Conservation (phyloP, 2,113 vertebrate species). For the Neoarius graeffei region DNA sequence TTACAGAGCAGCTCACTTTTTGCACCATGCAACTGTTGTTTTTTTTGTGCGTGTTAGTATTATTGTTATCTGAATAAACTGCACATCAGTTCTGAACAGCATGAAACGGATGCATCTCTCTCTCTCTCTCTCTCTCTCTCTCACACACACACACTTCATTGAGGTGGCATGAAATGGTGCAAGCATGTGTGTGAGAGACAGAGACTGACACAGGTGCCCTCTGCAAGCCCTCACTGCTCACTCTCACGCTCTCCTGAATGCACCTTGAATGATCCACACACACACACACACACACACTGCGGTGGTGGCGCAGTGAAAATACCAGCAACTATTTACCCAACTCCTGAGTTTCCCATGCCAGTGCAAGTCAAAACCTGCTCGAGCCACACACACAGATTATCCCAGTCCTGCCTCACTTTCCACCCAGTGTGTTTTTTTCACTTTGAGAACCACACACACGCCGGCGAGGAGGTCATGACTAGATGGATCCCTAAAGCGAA, state of each 20-base stretch:
- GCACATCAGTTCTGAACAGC: background rate
- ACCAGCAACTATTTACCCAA: slow-evolving; percentile 72
- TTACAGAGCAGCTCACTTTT: no score
- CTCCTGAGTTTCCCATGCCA: slow-evolving; percentile 74
- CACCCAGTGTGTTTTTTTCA: slow-evolving; percentile 1
- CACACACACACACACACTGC: slow-evolving; percentile 43
- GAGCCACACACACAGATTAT: slow-evolving; percentile 61
- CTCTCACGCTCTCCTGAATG: slow-evolving; percentile 51
- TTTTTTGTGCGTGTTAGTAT: background rate
- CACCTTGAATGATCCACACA: slow-evolving; percentile 50
- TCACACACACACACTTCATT: background rate
- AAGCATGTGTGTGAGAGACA: slow-evolving; percentile 46
- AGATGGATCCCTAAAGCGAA: slow-evolving; percentile 24
- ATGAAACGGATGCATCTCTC: background rate
- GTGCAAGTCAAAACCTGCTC: slow-evolving; percentile 76
- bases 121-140: no score
- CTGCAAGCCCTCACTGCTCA: slow-evolving; percentile 55
- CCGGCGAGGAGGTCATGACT: slow-evolving; percentile 13
- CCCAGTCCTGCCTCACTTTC: slow-evolving; percentile 39
- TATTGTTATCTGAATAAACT: background rate
- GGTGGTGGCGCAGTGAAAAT: slow-evolving; percentile 65
- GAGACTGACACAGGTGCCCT: slow-evolving; percentile 62
- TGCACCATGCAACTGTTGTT: no score
- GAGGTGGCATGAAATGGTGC: slow-evolving; percentile 14
- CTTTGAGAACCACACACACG: slow-evolving; percentile 36